Percentiles rank a stretch among this genome's conserved stretches.
These are phyloP conservation scores for Araneus ventricosus DNA, from an alignment of 1,140 invertebrate species.

Conservation along the genomic window DNA sequence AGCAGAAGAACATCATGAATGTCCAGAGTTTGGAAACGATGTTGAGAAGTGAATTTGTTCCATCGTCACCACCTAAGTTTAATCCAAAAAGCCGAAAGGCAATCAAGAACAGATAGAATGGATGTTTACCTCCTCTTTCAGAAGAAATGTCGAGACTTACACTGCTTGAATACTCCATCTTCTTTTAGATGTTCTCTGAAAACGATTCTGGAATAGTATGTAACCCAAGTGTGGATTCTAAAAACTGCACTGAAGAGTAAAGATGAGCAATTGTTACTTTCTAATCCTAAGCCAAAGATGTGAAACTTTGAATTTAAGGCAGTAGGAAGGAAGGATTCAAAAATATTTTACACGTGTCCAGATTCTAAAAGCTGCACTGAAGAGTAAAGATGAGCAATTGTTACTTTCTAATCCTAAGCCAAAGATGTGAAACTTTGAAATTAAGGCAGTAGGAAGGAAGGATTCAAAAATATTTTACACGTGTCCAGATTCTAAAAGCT, in stretches of 20 bases:
- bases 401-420: no score
- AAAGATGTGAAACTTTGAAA: not conserved
- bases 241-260: not conserved
- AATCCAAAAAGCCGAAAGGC: not conserved
- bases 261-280: not conserved
- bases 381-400: no score
- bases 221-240: not conserved
- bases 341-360: no score
- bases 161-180: not conserved
- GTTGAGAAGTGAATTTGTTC: not conserved
- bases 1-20: not conserved
- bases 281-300: not conserved
- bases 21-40: slow-evolving; percentile 7
- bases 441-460: no score
- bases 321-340: no score
- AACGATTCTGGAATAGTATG: not conserved
- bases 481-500: no score
- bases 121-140: not conserved
- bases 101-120: not conserved
- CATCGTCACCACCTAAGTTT: not conserved
- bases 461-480: no score
- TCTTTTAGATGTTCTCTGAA: not conserved
- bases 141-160: not conserved
- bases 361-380: no score
- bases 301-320: no score